Base-by-base conservation (phyloP, 1,140 invertebrate genomes). In the Drosophila ogumai region DNA sequence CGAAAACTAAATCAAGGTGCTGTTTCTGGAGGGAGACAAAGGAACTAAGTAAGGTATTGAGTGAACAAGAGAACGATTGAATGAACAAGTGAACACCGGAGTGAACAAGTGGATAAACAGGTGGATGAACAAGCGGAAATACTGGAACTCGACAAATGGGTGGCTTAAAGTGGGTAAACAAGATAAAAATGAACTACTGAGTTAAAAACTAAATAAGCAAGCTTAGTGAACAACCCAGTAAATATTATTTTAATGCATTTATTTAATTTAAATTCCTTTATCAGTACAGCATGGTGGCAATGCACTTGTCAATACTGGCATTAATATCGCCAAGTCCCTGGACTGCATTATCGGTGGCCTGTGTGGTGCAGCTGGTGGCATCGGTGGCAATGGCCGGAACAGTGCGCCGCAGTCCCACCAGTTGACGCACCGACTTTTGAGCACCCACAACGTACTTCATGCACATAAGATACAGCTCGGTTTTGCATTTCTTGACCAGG, bases 331-430 rank as follows among this genome's bases (percentile, higher is more conserved):
- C 34, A n/a, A 81, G 58, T 10, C 66, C 58, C 9, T 34, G 19
- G 2, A 84, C 4, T 8, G 81, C 81, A 31, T 50, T 34, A 2
- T 65, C 61, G 10, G 81, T 67, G 40, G 82, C 65, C 9, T 12
- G n/a, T 9, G 19, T 40, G n/a, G 81, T 86, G 58, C 82, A 86
- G 44, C n/a, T 4, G 54, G 76, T 58, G 32, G 81, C 74, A 56
- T 81, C 74, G 25, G 17, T 61, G 36, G 65, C 73, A 22, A 86
- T 59, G 17, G 68, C 77, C 15, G 82, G 81, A 0, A 84, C 82
- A 47, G 50, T 75, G 15, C 47, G 65, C 0, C 67, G 40, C 10
- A 75, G 46, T 8, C 57, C 72, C 25, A 80, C 66, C 17, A 85
- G 12, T 25, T 78, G 19, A 38, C 72, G 59, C 9, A 77, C 1